These are phyloP conservation scores for Erethizon dorsatum DNA, from an alignment of 2,797 vertebrate genomes.

Conservation along the genomic window DNA sequence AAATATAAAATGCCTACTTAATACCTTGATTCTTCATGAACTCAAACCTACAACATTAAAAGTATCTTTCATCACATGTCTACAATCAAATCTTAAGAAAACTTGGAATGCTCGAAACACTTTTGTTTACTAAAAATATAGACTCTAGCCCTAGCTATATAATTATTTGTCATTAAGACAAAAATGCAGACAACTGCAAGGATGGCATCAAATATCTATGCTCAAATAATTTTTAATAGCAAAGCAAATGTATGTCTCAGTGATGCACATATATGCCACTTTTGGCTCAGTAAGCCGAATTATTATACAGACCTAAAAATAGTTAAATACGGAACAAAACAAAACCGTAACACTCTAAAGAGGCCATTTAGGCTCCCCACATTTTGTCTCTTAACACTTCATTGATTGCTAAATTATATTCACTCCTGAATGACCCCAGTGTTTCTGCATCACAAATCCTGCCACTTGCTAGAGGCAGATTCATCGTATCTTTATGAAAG, in stretches of 20 bases:
- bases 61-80: background rate
- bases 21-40: constrained; percentile 16
- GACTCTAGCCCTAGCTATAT: background rate
- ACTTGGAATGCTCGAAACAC: background rate
- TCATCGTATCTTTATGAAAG: constrained; percentile 14
- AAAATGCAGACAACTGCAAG: background rate
- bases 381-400: constrained; percentile 85
- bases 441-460: constrained; percentile 81
- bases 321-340: background rate
- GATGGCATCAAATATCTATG: background rate
- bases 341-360: constrained; percentile 8
- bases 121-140: constrained; percentile 3
- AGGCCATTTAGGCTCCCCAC: constrained; percentile 76
- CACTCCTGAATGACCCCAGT: constrained; percentile 73
- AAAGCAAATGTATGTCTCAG: background rate
- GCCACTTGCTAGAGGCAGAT: constrained; percentile 78
- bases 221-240: constrained; percentile 29
- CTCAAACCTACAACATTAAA: constrained; percentile 4
- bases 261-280: background rate
- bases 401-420: constrained; percentile 86
- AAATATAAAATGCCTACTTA: background rate
- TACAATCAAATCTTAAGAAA: background rate
- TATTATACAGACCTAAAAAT: constrained; percentile 18
- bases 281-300: background rate
- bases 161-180: constrained; percentile 39